phyloP scores from a whole-genome alignment of 2,113 vertebrate species.

The Psilopsiagon aymara region DNA sequence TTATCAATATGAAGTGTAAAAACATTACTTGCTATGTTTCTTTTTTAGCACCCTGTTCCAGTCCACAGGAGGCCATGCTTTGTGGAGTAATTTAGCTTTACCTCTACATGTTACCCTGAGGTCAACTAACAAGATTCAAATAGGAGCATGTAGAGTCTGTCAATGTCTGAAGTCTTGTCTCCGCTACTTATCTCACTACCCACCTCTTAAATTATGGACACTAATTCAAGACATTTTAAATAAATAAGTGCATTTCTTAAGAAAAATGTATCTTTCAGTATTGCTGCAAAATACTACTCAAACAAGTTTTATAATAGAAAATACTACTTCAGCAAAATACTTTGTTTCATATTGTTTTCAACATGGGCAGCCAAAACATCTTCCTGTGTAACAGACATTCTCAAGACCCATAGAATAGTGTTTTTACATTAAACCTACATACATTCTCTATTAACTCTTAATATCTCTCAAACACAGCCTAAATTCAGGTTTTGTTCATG shows the following conservation, averaged over 20 bases:
- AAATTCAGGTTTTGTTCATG: not conserved
- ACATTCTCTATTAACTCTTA: not conserved
- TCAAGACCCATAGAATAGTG: not conserved
- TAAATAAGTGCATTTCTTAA: not conserved
- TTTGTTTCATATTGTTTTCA: not conserved
- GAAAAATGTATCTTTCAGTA: not conserved
- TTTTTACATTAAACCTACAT: not conserved
- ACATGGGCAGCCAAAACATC: not conserved
- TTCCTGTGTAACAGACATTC: not conserved
- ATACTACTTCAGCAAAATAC: not conserved
- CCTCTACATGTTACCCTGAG: not conserved
- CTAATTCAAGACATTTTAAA: not conserved
- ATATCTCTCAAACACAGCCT: not conserved
- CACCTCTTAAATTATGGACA: not conserved
- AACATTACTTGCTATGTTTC: not conserved
- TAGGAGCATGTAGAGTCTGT: not conserved
- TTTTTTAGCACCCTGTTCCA: not conserved
- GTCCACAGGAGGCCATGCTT: not conserved
- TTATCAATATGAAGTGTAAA: not conserved
- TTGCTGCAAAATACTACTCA: not conserved
- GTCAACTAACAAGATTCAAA: not conserved
- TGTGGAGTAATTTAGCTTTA: not conserved
- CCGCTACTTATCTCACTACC: accelerated
- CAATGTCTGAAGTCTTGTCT: not conserved
- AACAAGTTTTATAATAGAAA: not conserved